Evolutionary conservation across 2,888 invertebrate genomes (phyloP), one percentile per base, ranked within the genome.

Genomic region (Tiliacea citrago): DNA sequence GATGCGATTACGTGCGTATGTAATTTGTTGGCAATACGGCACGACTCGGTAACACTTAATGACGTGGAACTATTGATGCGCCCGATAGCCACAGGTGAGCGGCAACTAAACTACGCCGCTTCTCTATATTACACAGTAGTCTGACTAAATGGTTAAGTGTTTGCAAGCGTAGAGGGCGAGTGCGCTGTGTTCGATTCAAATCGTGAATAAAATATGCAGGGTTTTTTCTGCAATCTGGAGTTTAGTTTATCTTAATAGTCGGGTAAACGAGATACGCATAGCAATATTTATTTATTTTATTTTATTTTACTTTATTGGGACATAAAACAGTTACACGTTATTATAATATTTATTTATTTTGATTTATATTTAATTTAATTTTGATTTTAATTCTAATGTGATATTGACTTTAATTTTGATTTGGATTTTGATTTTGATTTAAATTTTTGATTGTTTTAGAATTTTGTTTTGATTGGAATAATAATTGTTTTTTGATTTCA

Each of bases 81-180:
- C 8, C 55, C 68, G 71, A 53, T 39, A 68, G 71, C 81, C 55
- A 73, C 73, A 77, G 82, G 82, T 77, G 73, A 73, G 60, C 58
- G 66, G 61, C 63, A 1, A 39, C 66, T 13, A 21, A 24, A 55
- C 65, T 51, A 24, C 53, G 60, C 12, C 35, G 60, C 35, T 67
- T n/a, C 2, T 39, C 2, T 0, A 13, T 35, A 42, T 39, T 63
- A 51, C 12, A 62, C 51, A 9, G 16, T n/a, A 18, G 12, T 35
- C 21, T 51, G 7, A n/a, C 45, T 39, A 7, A 24, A 68, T 35
- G n/a, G 35, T 12, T 51, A 12, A 51, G 29, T 57, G 18, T 16
- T 2, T 12, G 35, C 5, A n/a, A 49, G 5, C 35, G 21, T 3
- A 9, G n/a, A 5, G 8, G 16, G 24, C 55, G 12, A 53, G n/a